Percentiles rank a stretch among this genome's conserved stretches.
These are phyloP conservation scores for Phyllopteryx taeniolatus DNA, from an alignment of 2,113 vertebrate species.

Conservation along the genomic window DNA sequence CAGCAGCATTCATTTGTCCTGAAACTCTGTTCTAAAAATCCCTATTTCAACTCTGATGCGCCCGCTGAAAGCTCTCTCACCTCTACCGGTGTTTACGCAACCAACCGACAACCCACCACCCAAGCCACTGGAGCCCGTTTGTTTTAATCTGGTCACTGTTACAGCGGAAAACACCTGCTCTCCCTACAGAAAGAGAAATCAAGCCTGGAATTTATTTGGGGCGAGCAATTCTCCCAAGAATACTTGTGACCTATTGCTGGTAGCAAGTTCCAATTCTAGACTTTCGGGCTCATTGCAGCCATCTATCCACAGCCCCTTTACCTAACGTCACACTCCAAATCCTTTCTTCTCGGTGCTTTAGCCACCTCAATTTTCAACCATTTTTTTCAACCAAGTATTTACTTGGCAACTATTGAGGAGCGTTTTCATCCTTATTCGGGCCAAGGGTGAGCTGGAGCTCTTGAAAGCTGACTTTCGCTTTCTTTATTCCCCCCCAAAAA, in stretches of 20 bases:
- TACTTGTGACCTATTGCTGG: background rate
- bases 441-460: too few relatives aligned
- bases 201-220: background rate
- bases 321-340: too few relatives aligned
- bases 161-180: background rate
- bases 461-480: background rate
- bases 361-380: too few relatives aligned
- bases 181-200: background rate
- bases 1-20: conserved; percentile 54
- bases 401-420: too few relatives aligned
- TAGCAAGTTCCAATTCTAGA: too few relatives aligned
- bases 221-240: background rate
- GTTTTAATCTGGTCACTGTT: conserved; percentile 18
- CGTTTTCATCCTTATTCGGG: too few relatives aligned
- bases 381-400: too few relatives aligned
- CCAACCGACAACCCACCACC: conserved; percentile 26
- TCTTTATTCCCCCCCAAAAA: too few relatives aligned
- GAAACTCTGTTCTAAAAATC: conserved; percentile 46
- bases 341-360: too few relatives aligned
- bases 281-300: background rate
- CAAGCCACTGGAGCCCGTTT: conserved; percentile 33
- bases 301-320: too few relatives aligned
- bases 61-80: conserved; percentile 37
- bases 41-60: conserved; percentile 41
- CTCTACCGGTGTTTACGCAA: conserved; percentile 29